Evolutionary conservation across 1,140 invertebrate species (phyloP).

Genomic region (Sinella curviseta): DNA sequence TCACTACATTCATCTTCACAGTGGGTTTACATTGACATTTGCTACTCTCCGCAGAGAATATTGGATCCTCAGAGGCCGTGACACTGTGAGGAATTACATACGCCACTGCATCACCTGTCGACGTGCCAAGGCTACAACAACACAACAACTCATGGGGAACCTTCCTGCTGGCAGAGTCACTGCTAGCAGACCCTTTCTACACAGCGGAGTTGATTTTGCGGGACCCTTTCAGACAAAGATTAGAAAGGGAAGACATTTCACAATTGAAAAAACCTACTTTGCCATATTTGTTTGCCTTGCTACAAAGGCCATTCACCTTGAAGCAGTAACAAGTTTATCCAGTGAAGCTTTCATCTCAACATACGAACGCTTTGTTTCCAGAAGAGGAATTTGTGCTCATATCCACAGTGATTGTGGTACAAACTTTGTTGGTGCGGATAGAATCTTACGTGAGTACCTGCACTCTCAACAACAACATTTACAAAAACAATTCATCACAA

Average conservation of each 20-base stretch:
- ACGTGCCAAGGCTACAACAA: background rate
- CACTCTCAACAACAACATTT: slow-evolving; percentile 29
- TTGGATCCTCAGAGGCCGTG: slow-evolving; percentile 51
- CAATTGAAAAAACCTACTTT: too few species aligned
- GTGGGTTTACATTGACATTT: slow-evolving; percentile 49
- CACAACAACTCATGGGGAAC: too few species aligned
- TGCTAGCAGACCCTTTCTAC: too few species aligned
- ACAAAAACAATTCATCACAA: background rate
- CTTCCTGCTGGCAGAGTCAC: too few species aligned
- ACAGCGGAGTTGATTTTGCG: too few species aligned
- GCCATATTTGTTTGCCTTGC: slow-evolving; percentile 49
- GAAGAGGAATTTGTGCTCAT: slow-evolving; percentile 37
- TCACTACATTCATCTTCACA: slow-evolving; percentile 45
- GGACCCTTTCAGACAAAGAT: too few species aligned
- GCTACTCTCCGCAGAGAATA: slow-evolving; percentile 49
- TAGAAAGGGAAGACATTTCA: too few species aligned
- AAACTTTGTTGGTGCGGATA: slow-evolving; percentile 37
- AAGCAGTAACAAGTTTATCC: slow-evolving; percentile 39
- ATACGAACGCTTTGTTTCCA: slow-evolving; percentile 35
- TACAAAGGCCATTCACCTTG: slow-evolving; percentile 49
- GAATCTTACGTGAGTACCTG: slow-evolving; percentile 43
- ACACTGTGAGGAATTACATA: slow-evolving; percentile 38
- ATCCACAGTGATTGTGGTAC: slow-evolving; percentile 50
- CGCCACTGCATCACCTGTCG: slow-evolving; percentile 51
- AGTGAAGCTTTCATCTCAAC: slow-evolving; percentile 40